Conservation (phyloP, 2,113 vertebrate species). For the Scomber japonicus region DNA sequence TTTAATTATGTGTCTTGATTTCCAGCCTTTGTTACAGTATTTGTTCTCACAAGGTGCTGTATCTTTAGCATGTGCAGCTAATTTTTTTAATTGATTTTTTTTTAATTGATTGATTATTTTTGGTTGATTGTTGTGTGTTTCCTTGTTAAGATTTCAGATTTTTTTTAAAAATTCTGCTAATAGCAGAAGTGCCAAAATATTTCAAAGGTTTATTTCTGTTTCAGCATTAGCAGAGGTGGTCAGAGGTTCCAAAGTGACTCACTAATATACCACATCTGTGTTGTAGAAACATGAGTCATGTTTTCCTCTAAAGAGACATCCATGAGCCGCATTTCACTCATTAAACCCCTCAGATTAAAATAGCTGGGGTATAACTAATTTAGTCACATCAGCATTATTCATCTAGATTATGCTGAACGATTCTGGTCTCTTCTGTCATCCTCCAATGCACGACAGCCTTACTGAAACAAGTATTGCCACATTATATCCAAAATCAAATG, state of each 20-base stretch:
- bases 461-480: constrained; percentile 21
- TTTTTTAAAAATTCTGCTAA: constrained; percentile 18
- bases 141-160: constrained; percentile 32
- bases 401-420: neutral
- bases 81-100: constrained; percentile 43
- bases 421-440: neutral
- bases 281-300: neutral
- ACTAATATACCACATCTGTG: neutral
- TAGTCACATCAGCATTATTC: neutral
- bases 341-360: neutral
- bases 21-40: constrained; percentile 61
- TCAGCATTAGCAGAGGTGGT: constrained; percentile 42
- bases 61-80: constrained; percentile 80
- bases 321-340: neutral
- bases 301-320: constrained; percentile 9
- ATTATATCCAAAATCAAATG: constrained; percentile 19
- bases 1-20: constrained; percentile 47
- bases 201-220: constrained; percentile 50
- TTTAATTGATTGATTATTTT: constrained; percentile 35
- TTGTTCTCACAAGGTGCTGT: constrained; percentile 72
- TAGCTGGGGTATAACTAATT: neutral
- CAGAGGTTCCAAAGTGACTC: neutral
- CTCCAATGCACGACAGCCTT: constrained; percentile 24
- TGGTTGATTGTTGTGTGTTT: constrained; percentile 59
- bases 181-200: constrained; percentile 63